phyloP scores from a whole-genome alignment of 2,888 invertebrate species.

The Geotrupes spiniger region DNA sequence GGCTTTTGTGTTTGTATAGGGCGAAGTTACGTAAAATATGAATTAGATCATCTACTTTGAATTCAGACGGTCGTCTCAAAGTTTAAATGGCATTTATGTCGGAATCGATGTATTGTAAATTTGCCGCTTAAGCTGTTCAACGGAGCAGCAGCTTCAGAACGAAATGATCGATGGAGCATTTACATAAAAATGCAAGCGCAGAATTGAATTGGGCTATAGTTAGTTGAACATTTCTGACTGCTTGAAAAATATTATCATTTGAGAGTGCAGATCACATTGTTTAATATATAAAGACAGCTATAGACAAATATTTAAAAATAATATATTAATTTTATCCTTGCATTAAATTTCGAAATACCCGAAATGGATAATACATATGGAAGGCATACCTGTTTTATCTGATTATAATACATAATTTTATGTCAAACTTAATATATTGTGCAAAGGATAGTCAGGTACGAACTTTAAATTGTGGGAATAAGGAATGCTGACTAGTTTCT shows the following conservation, averaged over 20 bases:
- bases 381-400: too few species aligned
- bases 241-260: not conserved
- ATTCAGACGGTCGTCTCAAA: conserved; percentile 15
- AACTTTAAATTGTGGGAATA: too few species aligned
- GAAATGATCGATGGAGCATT: conserved; percentile 25
- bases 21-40: conserved; percentile 4
- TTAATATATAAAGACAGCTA: too few species aligned
- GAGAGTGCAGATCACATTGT: too few species aligned
- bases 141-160: conserved; percentile 20
- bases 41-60: conserved; percentile 8
- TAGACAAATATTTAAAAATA: too few species aligned
- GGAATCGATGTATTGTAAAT: conserved; percentile 24
- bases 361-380: too few species aligned
- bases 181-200: conserved; percentile 18
- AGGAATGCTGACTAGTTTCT: too few species aligned
- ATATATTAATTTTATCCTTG: not conserved
- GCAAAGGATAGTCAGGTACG: too few species aligned
- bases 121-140: conserved; percentile 24
- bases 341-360: too few species aligned
- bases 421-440: too few species aligned
- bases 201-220: conserved; percentile 5
- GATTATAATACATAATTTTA: too few species aligned
- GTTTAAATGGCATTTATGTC: conserved; percentile 23
- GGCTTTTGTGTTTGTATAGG: too few species aligned
- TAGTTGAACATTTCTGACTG: conserved; percentile 3